phyloP scores from a whole-genome alignment of 2,797 vertebrate genomes.

The Synanceia verrucosa region DNA sequence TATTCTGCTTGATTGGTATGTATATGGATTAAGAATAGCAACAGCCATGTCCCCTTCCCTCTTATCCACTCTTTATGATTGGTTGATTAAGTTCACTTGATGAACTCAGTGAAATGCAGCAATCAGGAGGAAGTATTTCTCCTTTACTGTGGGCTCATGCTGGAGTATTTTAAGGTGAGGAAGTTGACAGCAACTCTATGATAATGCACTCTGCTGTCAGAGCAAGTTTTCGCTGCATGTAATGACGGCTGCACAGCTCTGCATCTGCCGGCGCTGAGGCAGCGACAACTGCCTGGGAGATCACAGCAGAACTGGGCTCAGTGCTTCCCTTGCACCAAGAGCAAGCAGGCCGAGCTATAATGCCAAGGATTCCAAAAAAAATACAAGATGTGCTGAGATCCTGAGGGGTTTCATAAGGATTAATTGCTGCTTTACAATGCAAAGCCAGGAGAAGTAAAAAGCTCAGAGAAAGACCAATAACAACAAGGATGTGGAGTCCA shows the following conservation, averaged over 20 bases:
- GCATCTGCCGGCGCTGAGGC: slow-evolving; percentile 42
- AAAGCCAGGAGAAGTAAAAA: background rate
- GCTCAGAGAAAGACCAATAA: background rate
- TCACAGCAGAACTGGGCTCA: slow-evolving; percentile 37
- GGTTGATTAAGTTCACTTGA: background rate
- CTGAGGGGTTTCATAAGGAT: background rate
- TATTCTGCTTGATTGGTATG: too few relatives aligned
- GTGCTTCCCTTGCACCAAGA: slow-evolving; percentile 10
- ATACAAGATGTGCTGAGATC: slow-evolving; percentile 12
- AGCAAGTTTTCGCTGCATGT: slow-evolving; percentile 46
- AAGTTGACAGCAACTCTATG: slow-evolving; percentile 49
- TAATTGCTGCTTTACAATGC: background rate
- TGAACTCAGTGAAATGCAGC: background rate
- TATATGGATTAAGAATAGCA: background rate
- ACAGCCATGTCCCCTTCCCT: too few relatives aligned
- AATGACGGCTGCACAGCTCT: slow-evolving; percentile 38
- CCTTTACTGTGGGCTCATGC: background rate
- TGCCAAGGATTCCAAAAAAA: slow-evolving; percentile 31
- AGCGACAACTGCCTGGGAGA: slow-evolving; percentile 43
- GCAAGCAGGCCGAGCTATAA: slow-evolving; percentile 1
- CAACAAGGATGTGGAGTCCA: background rate
- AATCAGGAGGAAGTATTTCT: slow-evolving; percentile 6
- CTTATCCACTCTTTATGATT: background rate
- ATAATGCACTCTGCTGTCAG: slow-evolving; percentile 50
- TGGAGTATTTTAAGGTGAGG: slow-evolving; percentile 39